These are phyloP conservation scores for Heliconius ethilla DNA, from an alignment of 2,888 invertebrate species.

Conservation along the genomic window DNA sequence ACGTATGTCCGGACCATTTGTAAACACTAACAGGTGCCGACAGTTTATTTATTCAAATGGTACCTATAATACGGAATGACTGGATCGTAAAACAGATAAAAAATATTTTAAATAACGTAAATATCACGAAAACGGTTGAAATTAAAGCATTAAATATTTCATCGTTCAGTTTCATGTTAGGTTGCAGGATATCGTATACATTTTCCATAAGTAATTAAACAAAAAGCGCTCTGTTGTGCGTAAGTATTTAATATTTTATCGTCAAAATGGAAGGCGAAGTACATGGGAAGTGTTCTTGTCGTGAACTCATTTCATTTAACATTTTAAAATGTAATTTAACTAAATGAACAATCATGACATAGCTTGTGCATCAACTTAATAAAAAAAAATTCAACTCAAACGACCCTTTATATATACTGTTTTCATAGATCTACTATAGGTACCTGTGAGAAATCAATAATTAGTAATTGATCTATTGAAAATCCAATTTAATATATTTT, in stretches of 20 bases:
- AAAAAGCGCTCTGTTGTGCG: constrained; percentile 58
- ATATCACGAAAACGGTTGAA: not conserved
- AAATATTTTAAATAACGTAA: not conserved
- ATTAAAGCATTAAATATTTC: constrained; percentile 11
- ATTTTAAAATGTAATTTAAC: constrained; percentile 28
- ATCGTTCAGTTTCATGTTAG: constrained; percentile 25
- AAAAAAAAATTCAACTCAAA: constrained; percentile 3
- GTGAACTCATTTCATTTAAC: constrained; percentile 16
- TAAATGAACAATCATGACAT: constrained; percentile 9
- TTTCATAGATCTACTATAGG: too few species aligned
- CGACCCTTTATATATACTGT: not conserved
- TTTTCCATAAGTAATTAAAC: constrained; percentile 56
- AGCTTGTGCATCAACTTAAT: constrained; percentile 1
- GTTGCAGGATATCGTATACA: constrained; percentile 45
- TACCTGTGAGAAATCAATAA: too few species aligned
- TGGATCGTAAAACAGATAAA: constrained; percentile 18
- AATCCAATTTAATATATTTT: too few species aligned
- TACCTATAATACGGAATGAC: constrained; percentile 42
- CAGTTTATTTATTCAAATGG: constrained; percentile 78
- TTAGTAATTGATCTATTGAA: too few species aligned
- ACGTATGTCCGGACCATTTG: constrained; percentile 79
- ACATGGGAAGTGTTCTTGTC: constrained; percentile 39
- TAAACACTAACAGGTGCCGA: constrained; percentile 76
- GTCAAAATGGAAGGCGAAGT: constrained; percentile 51
- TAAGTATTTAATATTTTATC: constrained; percentile 55